phyloP scores from a whole-genome alignment of 1,140 invertebrate genomes.

The Bombus pyrosoma region DNA sequence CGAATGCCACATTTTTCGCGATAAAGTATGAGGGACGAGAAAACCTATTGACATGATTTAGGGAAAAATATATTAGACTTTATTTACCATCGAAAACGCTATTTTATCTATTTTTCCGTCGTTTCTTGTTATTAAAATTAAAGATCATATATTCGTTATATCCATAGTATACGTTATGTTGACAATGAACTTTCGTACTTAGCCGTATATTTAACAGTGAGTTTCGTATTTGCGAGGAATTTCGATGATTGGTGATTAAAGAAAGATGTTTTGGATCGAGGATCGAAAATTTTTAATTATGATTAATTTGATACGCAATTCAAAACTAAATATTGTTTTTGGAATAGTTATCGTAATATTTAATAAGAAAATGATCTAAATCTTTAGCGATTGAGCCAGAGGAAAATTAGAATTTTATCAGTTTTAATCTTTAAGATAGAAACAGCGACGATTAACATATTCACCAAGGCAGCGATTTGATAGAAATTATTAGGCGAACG shows the following conservation, averaged over 20 bases:
- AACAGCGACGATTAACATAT: too few species aligned
- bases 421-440: background rate
- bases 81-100: background rate
- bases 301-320: too few species aligned
- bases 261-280: too few species aligned
- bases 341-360: too few species aligned
- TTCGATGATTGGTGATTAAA: too few species aligned
- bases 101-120: background rate
- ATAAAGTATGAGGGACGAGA: constrained; percentile 49
- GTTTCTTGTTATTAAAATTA: background rate
- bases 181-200: too few species aligned
- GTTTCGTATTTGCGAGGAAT: too few species aligned
- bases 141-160: background rate
- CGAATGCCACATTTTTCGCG: constrained; percentile 27
- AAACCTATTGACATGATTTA: background rate
- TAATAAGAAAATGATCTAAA: too few species aligned
- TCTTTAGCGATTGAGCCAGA: background rate
- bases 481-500: background rate
- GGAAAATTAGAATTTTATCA: background rate
- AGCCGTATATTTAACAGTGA: too few species aligned
- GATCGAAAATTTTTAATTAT: too few species aligned
- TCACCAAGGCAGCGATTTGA: background rate
- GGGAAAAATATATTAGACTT: background rate
- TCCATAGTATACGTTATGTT: too few species aligned
- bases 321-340: too few species aligned